Conservation (phyloP, 2,888 invertebrate genomes). For the Mimachlamys varia region DNA sequence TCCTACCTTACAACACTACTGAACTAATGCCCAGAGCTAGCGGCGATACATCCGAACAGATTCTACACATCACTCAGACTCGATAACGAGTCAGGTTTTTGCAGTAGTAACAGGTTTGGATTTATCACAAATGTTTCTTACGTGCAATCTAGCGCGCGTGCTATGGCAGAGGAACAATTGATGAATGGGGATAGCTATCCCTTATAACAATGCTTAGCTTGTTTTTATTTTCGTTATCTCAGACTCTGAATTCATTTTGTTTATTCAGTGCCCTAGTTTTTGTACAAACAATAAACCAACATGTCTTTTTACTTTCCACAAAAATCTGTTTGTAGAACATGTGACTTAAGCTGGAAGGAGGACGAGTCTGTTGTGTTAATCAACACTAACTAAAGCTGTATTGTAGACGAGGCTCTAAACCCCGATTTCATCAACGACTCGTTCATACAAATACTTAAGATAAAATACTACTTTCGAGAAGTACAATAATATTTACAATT, state of each 20-base stretch:
- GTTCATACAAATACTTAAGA: too few relatives aligned
- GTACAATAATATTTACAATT: too few relatives aligned
- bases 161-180: neutral
- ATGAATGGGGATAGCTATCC: slow-evolving; percentile 8
- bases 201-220: neutral
- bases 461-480: too few relatives aligned
- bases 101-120: neutral
- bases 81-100: neutral
- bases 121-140: slow-evolving; percentile 26
- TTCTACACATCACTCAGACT: neutral
- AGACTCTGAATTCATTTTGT: neutral
- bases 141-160: neutral
- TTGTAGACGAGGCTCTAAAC: neutral
- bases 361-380: neutral
- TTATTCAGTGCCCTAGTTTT: neutral
- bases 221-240: neutral
- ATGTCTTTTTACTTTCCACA: neutral
- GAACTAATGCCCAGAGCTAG: neutral
- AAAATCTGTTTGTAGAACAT: neutral
- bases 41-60: neutral
- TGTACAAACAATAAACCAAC: slow-evolving; percentile 6
- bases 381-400: neutral
- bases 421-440: too few relatives aligned
- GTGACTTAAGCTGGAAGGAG: neutral
- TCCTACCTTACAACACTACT: neutral